Evolutionary conservation across 2,888 invertebrate species (phyloP), one percentile per base, ranked within the genome.

Genomic region (Polietes domitor): DNA sequence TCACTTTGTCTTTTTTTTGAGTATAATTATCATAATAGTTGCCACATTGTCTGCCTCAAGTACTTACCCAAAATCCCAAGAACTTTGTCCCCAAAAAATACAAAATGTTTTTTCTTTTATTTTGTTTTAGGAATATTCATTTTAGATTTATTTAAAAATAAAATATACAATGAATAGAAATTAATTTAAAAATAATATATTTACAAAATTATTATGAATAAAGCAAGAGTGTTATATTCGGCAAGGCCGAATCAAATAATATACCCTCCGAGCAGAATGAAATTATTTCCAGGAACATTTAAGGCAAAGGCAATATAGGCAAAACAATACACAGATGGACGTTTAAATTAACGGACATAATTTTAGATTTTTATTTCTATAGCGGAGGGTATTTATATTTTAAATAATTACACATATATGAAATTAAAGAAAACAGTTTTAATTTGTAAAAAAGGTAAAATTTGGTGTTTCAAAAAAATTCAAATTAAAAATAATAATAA

Each of bases 101-200:
- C 21, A 4, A 12, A 28, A 28, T 41, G 19, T 19, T 41, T 28
- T 53, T 58, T 63, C 41, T 32, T 55, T 65, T n/a, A 32, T 72
- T 78, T 73, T 73, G 15, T 63, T 75, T 80, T 65, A 58, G 32
- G 61, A 74, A 61, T 80, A 74, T 68, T 76, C 28, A 76, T 71
- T 83, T 37, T 37, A 80, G n/a, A 78, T 83, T 83, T 83, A 83
- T 83, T 83, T 83, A 77, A 77, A 72, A 73, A 37, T n/a, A 47
- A 65, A 68, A 71, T 41, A 17, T 65, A 71, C 55, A 71, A 78
- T 58, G 53, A 68, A 55, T 65, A 47, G 77, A 74, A 77, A 79
- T 80, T 55, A 61, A 32, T 7, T 43, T 80, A 75, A 83, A 80
- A 32, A 63, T n/a, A 83, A 76, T 68, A 65, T 80, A 80, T 83